These are phyloP conservation scores for Opisthograptis luteolata DNA, from an alignment of 2,888 invertebrate genomes.

Conservation along the genomic window DNA sequence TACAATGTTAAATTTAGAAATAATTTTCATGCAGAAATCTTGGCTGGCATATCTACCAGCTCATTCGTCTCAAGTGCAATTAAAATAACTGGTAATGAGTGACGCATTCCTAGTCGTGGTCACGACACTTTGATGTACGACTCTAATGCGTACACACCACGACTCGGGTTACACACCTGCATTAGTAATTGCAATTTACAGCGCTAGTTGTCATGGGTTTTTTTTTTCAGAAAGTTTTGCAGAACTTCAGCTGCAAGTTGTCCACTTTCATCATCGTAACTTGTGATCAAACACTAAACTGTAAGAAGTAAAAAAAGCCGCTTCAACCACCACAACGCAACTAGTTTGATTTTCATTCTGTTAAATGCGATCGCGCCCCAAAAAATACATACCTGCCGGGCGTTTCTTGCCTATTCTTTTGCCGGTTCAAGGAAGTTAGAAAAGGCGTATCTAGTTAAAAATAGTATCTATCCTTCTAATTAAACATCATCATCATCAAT, in stretches of 20 bases:
- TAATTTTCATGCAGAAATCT: constrained; percentile 39
- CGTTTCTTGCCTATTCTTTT: no score
- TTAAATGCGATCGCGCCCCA: no score
- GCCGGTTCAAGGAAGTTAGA: no score
- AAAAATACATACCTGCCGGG: no score
- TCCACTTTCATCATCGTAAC: constrained; percentile 21
- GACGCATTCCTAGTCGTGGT: constrained; percentile 58
- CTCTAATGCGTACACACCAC: constrained; percentile 4
- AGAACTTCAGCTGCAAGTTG: constrained; percentile 12
- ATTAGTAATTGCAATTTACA: not conserved
- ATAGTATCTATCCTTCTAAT: no score
- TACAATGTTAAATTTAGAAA: constrained; percentile 33
- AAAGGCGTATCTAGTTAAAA: no score
- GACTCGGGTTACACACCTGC: constrained; percentile 6
- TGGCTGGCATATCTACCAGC: constrained; percentile 35
- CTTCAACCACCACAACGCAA: constrained; percentile 25
- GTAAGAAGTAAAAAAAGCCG: no score
- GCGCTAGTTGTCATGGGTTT: not conserved
- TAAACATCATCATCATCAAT: no score
- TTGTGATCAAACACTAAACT: no score
- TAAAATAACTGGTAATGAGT: constrained; percentile 71
- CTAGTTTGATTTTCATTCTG: constrained; percentile 17
- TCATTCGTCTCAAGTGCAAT: constrained; percentile 54
- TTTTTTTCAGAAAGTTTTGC: not conserved
- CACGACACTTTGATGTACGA: constrained; percentile 54